Evolutionary conservation across 1,140 invertebrate species (phyloP).

Genomic region (Bombus picipes): DNA sequence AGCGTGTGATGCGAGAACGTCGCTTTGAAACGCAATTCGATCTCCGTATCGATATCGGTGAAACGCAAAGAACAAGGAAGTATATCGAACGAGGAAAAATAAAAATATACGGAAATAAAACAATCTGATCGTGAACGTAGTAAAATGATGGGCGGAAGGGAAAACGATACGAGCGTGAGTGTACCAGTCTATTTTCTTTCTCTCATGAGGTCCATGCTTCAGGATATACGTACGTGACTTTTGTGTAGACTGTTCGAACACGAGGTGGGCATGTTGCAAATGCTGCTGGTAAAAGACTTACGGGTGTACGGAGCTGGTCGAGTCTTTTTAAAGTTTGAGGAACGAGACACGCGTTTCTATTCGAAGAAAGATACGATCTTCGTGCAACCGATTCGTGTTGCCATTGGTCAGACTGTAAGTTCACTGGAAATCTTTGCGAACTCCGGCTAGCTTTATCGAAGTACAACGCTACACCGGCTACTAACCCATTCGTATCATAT

Average conservation of each 20-base stretch:
- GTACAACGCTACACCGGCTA: not conserved
- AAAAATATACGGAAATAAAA: not conserved
- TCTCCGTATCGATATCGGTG: too few species aligned
- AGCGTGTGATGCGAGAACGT: not conserved
- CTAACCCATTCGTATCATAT: not conserved
- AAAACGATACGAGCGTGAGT: not conserved
- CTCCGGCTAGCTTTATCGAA: not conserved
- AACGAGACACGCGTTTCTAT: not conserved
- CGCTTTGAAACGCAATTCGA: not conserved
- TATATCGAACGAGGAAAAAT: not conserved
- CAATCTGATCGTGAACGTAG: not conserved
- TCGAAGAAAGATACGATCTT: not conserved
- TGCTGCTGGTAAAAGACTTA: not conserved
- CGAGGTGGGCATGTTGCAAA: not conserved
- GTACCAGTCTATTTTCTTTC: conserved; percentile 18
- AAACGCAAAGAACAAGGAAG: too few species aligned
- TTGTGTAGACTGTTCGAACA: not conserved
- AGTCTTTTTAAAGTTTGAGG: conserved; percentile 4
- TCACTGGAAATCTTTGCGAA: not conserved
- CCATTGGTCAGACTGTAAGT: not conserved
- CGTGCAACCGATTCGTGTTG: not conserved
- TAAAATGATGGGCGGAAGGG: conserved; percentile 21
- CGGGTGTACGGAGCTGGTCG: not conserved
- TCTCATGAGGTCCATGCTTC: not conserved
- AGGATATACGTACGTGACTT: not conserved